Conservation (phyloP, 2,797 vertebrate genomes). For the Gobio occitaniae region DNA sequence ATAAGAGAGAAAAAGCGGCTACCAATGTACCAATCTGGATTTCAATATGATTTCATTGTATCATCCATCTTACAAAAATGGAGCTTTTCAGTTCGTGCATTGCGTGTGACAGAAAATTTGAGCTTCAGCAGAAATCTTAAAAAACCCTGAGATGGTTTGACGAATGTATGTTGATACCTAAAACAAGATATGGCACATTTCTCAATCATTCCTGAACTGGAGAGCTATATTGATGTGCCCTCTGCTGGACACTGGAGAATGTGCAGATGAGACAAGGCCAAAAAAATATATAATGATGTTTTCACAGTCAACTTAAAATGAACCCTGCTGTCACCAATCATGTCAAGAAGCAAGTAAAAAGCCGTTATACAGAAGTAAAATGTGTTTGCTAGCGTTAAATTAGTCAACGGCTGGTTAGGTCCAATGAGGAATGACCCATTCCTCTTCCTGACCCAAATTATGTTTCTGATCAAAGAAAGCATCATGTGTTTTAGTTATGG, state of each 20-base stretch:
- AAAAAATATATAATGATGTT: neutral
- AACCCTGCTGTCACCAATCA: neutral
- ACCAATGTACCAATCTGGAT: slow-evolving; percentile 4
- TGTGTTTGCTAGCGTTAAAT: neutral
- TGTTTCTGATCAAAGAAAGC: neutral
- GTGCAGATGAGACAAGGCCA: neutral
- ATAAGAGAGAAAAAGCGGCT: slow-evolving; percentile 7
- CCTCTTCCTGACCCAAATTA: neutral
- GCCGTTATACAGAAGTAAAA: neutral
- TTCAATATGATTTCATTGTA: slow-evolving; percentile 1
- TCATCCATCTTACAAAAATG: neutral
- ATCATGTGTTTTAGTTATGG: neutral
- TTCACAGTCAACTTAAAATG: neutral
- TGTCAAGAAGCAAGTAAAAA: neutral
- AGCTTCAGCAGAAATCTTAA: neutral
- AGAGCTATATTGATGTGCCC: neutral
- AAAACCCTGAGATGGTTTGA: neutral
- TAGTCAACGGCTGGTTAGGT: neutral
- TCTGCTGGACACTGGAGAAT: slow-evolving; percentile 31
- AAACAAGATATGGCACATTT: neutral
- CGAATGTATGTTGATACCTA: too few relatives aligned
- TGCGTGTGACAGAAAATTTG: neutral
- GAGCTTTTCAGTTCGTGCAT: neutral
- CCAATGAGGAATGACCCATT: neutral
- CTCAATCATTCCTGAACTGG: neutral